phyloP scores from a whole-genome alignment of 1,140 invertebrate genomes.

The Orius laevigatus region DNA sequence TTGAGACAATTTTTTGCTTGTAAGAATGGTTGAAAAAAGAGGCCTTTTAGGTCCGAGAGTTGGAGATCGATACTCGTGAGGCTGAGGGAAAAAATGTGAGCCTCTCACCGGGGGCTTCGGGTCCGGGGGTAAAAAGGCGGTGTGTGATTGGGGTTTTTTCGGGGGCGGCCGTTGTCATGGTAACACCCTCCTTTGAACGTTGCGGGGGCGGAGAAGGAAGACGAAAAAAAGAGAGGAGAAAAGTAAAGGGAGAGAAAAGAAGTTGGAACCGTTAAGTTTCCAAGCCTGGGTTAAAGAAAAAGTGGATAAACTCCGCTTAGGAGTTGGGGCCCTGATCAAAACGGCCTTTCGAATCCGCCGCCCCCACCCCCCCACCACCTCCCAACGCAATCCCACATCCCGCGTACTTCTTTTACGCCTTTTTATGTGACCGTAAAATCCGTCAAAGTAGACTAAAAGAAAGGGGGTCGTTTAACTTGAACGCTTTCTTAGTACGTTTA shows the following conservation, averaged over 20 bases:
- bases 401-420: no score
- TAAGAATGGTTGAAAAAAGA: no score
- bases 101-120: neutral
- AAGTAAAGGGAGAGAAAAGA: neutral
- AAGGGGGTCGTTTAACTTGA: no score
- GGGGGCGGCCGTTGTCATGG: slow-evolving; percentile 2
- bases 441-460: no score
- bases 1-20: no score
- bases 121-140: slow-evolving; percentile 2
- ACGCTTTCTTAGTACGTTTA: no score
- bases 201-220: neutral
- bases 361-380: neutral
- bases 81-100: neutral
- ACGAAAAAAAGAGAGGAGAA: neutral
- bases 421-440: no score
- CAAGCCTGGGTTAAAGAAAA: neutral
- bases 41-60: neutral
- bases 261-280: neutral
- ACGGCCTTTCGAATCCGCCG: neutral
- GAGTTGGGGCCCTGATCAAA: neutral
- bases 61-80: neutral
- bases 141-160: slow-evolving; percentile 2
- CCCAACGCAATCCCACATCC: no score
- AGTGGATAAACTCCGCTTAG: neutral
- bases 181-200: neutral